phyloP scores from a whole-genome alignment of 1,140 invertebrate genomes.

The Aphelenchoides fujianensis region DNA sequence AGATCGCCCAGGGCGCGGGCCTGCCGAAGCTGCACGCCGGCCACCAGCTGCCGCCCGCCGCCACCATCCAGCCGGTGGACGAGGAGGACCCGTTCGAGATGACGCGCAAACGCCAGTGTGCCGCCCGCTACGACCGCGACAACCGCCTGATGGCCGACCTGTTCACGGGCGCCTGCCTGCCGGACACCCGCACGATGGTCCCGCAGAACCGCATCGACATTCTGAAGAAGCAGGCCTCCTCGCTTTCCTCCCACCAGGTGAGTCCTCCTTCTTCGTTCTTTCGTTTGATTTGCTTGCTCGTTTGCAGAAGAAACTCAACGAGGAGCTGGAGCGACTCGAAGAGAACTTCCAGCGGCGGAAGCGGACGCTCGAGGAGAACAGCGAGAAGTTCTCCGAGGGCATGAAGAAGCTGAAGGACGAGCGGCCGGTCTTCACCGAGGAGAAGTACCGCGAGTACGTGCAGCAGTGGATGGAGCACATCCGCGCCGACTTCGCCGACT shows the following conservation, averaged over 20 bases:
- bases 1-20: background rate
- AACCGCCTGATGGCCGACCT: slow-evolving; percentile 57
- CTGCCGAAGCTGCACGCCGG: background rate
- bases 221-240: slow-evolving; percentile 43
- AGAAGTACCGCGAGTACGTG: slow-evolving; percentile 19
- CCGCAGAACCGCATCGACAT: slow-evolving; percentile 45
- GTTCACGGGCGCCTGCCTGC: slow-evolving; percentile 46
- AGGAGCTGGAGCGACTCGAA: slow-evolving; percentile 37
- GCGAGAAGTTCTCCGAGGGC: slow-evolving; percentile 17
- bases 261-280: too few relatives aligned
- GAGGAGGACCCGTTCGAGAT: slow-evolving; percentile 58
- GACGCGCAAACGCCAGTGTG: slow-evolving; percentile 51
- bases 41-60: background rate
- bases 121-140: slow-evolving; percentile 52
- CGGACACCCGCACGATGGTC: slow-evolving; percentile 53
- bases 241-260: slow-evolving; percentile 39
- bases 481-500: too few relatives aligned
- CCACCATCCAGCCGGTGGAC: slow-evolving; percentile 55
- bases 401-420: slow-evolving; percentile 25
- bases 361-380: slow-evolving; percentile 13
- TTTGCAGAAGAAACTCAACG: slow-evolving; percentile 39
- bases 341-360: slow-evolving; percentile 40
- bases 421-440: slow-evolving; percentile 12
- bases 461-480: slow-evolving; percentile 16
- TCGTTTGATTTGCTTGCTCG: background rate